Evolutionary conservation across 1,140 invertebrate species (phyloP), one percentile per base, ranked within the genome.

Genomic region (Chymomyza costata): DNA sequence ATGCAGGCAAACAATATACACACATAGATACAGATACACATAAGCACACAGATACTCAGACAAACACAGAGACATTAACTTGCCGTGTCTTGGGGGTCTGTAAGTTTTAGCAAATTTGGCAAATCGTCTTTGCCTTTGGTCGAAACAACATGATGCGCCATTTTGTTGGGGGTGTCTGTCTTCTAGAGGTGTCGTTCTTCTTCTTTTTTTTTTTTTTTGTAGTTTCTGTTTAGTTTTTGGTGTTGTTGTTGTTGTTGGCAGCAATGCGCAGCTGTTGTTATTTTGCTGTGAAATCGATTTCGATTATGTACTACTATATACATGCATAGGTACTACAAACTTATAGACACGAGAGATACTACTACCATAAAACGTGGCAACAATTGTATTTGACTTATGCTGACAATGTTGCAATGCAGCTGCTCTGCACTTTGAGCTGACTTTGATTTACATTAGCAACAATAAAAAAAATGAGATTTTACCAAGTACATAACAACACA

Each of bases 31-130:
- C 15, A 44, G 3, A 30, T 30, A 53, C 7, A 31, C 6, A 11
- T 50, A 28, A 8, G 35, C 34, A 51, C 28, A 60, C n/a, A 44
- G 19, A n/a, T 53, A 35, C n/a, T n/a, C 15, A 44, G 3, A 30
- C 37, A 53, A 6, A 31, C 6, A 11, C 46, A 28, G 8, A 41
- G 35, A 51, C 28, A 60, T 8, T 39, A 16, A n/a, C 46, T 28
- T 25, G 13, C 17, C 21, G 14, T 50, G 48, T 53, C 50, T n/a
- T n/a, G 54, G 64, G 50, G 64, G 50, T 55, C 63, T 70, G 61
- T 57, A 54, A 70, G 65, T 54, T 78, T 74, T 62, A 49, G 65
- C 70, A 66, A 76, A 70, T 66, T 78, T 76, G 66, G 53, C 71
- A 70, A 76, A 71, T 62, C 61, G 61, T 63, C 61, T 64, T 64